Conservation (phyloP, 2,113 vertebrate genomes). For the Ascaphus truei region DNA sequence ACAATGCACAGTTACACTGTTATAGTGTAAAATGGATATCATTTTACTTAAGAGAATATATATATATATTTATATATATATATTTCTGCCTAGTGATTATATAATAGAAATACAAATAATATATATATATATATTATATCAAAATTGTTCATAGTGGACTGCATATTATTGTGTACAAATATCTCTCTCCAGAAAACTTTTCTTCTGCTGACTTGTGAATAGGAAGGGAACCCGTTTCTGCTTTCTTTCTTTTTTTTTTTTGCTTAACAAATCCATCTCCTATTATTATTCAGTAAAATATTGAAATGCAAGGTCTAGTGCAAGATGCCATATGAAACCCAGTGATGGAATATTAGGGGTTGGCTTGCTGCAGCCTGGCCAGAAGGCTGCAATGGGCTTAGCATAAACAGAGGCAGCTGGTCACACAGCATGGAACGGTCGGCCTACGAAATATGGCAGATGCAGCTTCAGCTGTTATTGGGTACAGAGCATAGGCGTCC, state of each 20-base stretch:
- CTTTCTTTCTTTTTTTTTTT: background rate
- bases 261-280: background rate
- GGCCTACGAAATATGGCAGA: constrained; percentile 59
- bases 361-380: constrained; percentile 46
- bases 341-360: constrained; percentile 39
- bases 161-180: too few species aligned
- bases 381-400: constrained; percentile 58
- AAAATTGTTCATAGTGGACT: too few species aligned
- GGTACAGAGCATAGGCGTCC: constrained; percentile 57
- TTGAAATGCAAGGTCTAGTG: constrained; percentile 19
- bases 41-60: too few species aligned
- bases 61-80: too few species aligned
- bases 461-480: constrained; percentile 71
- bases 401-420: constrained; percentile 73
- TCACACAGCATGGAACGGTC: constrained; percentile 67
- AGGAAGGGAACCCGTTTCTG: constrained; percentile 11
- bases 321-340: constrained; percentile 53
- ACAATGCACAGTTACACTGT: too few species aligned
- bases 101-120: too few species aligned
- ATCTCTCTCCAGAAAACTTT: background rate
- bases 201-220: background rate
- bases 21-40: too few species aligned
- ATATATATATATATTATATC: too few species aligned
- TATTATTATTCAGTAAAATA: background rate
- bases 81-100: too few species aligned